Evolutionary conservation across 1,140 invertebrate species (phyloP).

Genomic region (Cotesia typhae): DNA sequence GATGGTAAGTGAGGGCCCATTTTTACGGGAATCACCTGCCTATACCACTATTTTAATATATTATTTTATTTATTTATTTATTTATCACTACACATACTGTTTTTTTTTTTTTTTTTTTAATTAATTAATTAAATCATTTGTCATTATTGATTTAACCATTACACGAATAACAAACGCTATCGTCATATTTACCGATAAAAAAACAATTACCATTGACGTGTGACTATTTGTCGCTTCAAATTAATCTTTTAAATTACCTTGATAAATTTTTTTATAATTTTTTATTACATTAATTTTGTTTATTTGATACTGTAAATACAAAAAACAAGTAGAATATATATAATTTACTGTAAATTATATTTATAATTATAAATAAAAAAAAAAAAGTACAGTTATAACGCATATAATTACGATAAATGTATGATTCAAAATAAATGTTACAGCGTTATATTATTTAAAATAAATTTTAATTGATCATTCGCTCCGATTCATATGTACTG

Average conservation of each 20-base stretch:
- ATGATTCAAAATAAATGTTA: neutral
- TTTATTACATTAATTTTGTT: too few species aligned
- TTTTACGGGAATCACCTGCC: conserved; percentile 50
- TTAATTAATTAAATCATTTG: neutral
- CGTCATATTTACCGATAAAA: neutral
- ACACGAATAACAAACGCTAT: conserved; percentile 1
- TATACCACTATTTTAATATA: conserved; percentile 39
- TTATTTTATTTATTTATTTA: conserved; percentile 26
- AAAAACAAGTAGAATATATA: too few species aligned
- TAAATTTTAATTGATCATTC: neutral
- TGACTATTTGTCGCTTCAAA: too few species aligned
- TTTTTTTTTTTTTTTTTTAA: neutral
- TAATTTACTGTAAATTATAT: too few species aligned
- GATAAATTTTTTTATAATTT: too few species aligned
- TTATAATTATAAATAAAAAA: too few species aligned
- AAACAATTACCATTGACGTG: neutral
- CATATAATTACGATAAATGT: conserved; percentile 18
- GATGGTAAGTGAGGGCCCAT: conserved; percentile 63
- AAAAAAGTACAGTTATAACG: too few species aligned
- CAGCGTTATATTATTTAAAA: neutral
- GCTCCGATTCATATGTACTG: neutral
- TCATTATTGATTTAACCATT: conserved; percentile 8
- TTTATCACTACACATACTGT: conserved; percentile 8
- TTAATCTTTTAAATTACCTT: too few species aligned
- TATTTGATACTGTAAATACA: too few species aligned